Evolutionary conservation across 2,888 invertebrate species (phyloP).

Genomic region (Pterostichus niger): DNA sequence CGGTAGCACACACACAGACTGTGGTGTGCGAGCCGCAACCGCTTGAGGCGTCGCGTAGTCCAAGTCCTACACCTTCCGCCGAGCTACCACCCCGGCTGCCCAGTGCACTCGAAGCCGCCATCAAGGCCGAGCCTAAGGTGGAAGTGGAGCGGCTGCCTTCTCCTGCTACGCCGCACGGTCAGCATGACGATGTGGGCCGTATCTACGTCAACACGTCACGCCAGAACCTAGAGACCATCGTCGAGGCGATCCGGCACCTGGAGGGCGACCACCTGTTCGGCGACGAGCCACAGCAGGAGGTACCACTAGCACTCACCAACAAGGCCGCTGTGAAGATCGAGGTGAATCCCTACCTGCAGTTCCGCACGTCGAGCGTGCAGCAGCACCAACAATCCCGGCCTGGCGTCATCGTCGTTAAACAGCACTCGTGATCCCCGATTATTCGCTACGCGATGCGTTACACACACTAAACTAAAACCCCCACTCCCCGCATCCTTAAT

Average conservation of each 20-base stretch:
- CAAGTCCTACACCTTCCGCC: conserved; percentile 76
- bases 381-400: conserved; percentile 86
- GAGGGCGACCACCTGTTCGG: conserved; percentile 97
- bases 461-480: conserved; percentile 68
- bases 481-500: background rate
- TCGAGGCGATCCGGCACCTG: conserved; percentile 98
- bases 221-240: conserved; percentile 98
- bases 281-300: conserved; percentile 82
- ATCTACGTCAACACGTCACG: conserved; percentile 88
- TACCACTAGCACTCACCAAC: conserved; percentile 79
- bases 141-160: conserved; percentile 82
- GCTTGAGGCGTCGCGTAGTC: conserved; percentile 75
- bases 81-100: conserved; percentile 78
- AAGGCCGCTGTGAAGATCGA: conserved; percentile 76
- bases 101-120: conserved; percentile 90
- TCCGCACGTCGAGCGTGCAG: conserved; percentile 77
- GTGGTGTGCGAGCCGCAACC: conserved; percentile 81
- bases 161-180: conserved; percentile 72
- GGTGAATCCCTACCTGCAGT: conserved; percentile 82
- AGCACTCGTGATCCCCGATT: conserved; percentile 85
- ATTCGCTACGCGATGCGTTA: conserved; percentile 72
- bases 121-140: conserved; percentile 92
- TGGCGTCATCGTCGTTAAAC: conserved; percentile 94
- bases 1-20: conserved; percentile 82
- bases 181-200: conserved; percentile 77